Base-by-base conservation (phyloP, 2,797 vertebrate genomes). In the Champsocephalus esox region DNA sequence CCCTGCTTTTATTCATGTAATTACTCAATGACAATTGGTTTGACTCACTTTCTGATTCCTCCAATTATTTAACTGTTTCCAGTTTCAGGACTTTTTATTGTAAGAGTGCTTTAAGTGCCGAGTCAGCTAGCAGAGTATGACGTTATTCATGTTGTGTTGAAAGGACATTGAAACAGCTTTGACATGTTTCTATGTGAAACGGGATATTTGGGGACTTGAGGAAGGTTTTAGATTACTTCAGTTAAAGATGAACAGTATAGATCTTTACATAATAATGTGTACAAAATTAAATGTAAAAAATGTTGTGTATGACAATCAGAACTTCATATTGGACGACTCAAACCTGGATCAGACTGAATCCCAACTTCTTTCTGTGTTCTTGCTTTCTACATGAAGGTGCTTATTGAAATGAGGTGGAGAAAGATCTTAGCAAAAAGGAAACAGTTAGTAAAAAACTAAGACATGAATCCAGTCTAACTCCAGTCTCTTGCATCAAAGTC, bases 1-100 rank as follows among this genome's bases (percentile, higher is more conserved):
- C 45, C 32, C 5, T 43, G 38, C 24, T 63, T 51, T 44, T 12
- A 56, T 67, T 68, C 9, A 79, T 75, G 61, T 59, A 24, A 66
- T 63, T 71, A 76, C 52, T 12, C 68, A 13, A 59, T 19, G 11
- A 66, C 58, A 7, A 51, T 32, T 59, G 8, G 12, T 13, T 12
- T 58, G 28, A 62, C 48, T 50, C 56, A 51, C 10, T 50, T 46
- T 65, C 10, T 3, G 1, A 46, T 45, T 11, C 57, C 56, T 28
- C 46, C 38, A 12, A 9, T 46, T 74, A 62, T 32, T 38, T 9
- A 34, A 34, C n/a, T 32, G 4, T 38, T 50, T 28, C 28, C 4
- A 43, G 44, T 57, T 12, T 46, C 19, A 59, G 7, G n/a, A 21
- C 10, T 3, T 73, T 24, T 51, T 48, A 62, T 38, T 63, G 32